A percentile compares a stretch with the other conserved stretches of the same genome.
Conservation (phyloP, 2,797 vertebrate genomes). For the Myotis planiceps region DNA sequence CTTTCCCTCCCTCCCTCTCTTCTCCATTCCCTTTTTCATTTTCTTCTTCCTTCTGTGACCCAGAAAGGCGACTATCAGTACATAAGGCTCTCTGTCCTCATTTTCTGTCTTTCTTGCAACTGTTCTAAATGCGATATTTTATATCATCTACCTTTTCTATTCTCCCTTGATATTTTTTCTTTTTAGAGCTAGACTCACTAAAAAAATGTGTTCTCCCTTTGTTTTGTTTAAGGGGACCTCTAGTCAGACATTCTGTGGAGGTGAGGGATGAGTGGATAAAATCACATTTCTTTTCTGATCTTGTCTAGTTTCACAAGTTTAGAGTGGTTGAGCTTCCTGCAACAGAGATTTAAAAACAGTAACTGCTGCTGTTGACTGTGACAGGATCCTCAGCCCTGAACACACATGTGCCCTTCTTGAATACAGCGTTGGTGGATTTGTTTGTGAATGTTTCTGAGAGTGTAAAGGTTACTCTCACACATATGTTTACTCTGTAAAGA, state of each 20-base stretch:
- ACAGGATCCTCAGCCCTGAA: not conserved
- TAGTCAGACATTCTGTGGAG: not conserved
- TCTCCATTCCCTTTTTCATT: not conserved
- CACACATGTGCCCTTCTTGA: not conserved
- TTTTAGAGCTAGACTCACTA: not conserved
- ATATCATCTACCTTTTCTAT: not conserved
- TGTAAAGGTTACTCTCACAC: constrained; percentile 83
- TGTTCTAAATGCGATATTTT: not conserved
- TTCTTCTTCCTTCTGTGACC: not conserved
- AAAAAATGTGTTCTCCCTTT: not conserved
- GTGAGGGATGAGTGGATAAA: not conserved
- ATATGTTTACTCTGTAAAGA: constrained; percentile 84
- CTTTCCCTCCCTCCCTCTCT: not conserved
- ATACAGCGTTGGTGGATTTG: constrained; percentile 32
- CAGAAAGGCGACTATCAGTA: not conserved
- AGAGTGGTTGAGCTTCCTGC: not conserved
- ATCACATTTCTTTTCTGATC: not conserved
- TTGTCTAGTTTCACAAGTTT: not conserved
- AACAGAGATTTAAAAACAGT: not conserved
- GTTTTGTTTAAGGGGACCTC: not conserved
- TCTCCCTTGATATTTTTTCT: not conserved
- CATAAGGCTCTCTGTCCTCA: not conserved
- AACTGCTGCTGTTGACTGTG: not conserved
- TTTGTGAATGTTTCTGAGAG: constrained; percentile 77
- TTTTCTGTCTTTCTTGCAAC: not conserved